Base-by-base conservation (phyloP, 2,888 invertebrate species). In the Lepetodrilus schrolli region DNA sequence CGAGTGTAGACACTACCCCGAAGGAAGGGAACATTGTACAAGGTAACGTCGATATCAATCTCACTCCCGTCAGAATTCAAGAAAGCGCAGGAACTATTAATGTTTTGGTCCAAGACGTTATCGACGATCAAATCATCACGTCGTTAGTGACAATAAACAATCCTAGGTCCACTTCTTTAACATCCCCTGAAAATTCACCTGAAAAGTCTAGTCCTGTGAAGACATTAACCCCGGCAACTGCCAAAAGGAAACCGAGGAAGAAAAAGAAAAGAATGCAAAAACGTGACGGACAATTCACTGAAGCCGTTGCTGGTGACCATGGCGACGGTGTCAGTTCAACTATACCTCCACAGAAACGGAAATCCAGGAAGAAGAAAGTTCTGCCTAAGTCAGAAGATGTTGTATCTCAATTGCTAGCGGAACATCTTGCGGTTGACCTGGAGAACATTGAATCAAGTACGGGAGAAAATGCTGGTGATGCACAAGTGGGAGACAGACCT, bases 81-180 rank as follows among this genome's bases (percentile, higher is more conserved):
- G 43, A 10, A 43, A 13, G n/a, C n/a, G n/a, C 43, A 17, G 43
- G 43, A 17, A 17, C 58, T 30, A 58, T 58, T 58, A 30, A 58
- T 34, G 30, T 58, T 58, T 26, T 58, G 26, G 58, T 58, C 30
- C 58, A 58, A 17, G 30, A 58, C 34, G 23, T 58, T 5, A 34
- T 58, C 34, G 30, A 58, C 34, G 58, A 58, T 34, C 58, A 58
- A 30, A 34, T 58, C 2, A 58, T 58, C n/a, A 58, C 58, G 17
- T 58, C 58, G 30, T 58, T 58, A 58, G 58, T 34, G 58, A 58
- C 58, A 30, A 30, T 58, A 13, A 34, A 58, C 30, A 58, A 58
- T 30, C 26, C 58, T 1, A 58, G 34, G n/a, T n/a, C n/a, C n/a
- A n/a, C n/a, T n/a, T n/a, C n/a, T n/a, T n/a, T n/a, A 2, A 13